These are phyloP conservation scores for Papilio polyxenes DNA, from an alignment of 1,140 invertebrate species.

Conservation along the genomic window DNA sequence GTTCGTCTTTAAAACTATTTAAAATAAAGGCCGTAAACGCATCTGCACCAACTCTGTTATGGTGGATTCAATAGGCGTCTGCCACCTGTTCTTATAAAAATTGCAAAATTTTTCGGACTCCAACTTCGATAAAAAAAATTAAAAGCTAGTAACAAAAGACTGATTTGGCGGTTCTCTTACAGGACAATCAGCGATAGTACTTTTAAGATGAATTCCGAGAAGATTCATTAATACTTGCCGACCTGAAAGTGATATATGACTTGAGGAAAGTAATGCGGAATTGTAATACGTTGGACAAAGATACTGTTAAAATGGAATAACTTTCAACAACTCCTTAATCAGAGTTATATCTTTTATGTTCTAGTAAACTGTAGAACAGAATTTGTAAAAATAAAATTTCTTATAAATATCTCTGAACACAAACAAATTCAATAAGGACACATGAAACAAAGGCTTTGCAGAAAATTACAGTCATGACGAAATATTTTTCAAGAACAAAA, in stretches of 20 bases:
- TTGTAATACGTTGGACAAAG: background rate
- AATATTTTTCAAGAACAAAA: slow-evolving; percentile 35
- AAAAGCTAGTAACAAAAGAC: no score
- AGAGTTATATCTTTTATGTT: no score
- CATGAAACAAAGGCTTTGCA: slow-evolving; percentile 28
- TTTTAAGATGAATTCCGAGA: background rate
- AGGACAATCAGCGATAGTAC: background rate
- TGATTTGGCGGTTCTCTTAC: background rate
- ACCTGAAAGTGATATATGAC: slow-evolving; percentile 6
- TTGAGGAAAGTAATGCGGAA: background rate
- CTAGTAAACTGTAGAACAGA: no score
- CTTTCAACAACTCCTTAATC: background rate
- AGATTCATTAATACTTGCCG: slow-evolving; percentile 7
- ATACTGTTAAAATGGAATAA: background rate
- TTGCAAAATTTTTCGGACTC: no score
- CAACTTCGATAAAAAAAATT: no score
- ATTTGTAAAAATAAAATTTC: background rate
- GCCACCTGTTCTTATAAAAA: no score
- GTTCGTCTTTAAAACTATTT: no score
- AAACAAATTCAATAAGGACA: slow-evolving; percentile 23
- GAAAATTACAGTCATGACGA: background rate
- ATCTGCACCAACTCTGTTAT: no score
- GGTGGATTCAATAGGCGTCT: no score
- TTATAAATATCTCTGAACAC: background rate
- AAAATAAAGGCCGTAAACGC: no score